These are phyloP conservation scores for Anas platyrhynchos DNA, from an alignment of 2,113 vertebrate species.

Conservation along the genomic window DNA sequence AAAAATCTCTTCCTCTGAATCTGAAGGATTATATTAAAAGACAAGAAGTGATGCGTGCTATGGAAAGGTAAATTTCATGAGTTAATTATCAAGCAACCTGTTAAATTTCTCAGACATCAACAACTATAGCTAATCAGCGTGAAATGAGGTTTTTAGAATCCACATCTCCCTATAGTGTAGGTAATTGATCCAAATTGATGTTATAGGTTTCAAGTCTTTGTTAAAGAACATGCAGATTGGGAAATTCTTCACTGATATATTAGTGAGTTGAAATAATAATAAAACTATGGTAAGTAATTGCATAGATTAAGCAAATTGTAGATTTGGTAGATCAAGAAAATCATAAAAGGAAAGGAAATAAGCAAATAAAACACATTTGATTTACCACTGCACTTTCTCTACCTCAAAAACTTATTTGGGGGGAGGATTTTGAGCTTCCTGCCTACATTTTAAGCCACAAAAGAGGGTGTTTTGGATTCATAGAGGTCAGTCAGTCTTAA, in stretches of 20 bases:
- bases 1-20: constrained; percentile 90
- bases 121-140: neutral
- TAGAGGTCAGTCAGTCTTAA: accelerated
- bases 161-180: neutral
- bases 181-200: neutral
- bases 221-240: neutral
- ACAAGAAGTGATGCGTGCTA: neutral
- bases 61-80: neutral
- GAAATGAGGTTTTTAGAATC: neutral
- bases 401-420: neutral
- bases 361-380: neutral
- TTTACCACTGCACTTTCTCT: neutral
- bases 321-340: neutral
- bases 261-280: neutral
- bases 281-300: neutral
- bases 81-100: neutral
- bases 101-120: constrained; percentile 12
- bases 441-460: neutral
- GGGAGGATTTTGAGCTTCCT: neutral
- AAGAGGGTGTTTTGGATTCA: neutral
- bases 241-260: neutral
- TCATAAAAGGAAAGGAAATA: neutral
- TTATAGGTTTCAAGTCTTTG: neutral
- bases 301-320: no score
- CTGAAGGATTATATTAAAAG: constrained; percentile 41